Evolutionary conservation across 1,140 invertebrate genomes (phyloP).

Genomic region (Drosophila tristis): DNA sequence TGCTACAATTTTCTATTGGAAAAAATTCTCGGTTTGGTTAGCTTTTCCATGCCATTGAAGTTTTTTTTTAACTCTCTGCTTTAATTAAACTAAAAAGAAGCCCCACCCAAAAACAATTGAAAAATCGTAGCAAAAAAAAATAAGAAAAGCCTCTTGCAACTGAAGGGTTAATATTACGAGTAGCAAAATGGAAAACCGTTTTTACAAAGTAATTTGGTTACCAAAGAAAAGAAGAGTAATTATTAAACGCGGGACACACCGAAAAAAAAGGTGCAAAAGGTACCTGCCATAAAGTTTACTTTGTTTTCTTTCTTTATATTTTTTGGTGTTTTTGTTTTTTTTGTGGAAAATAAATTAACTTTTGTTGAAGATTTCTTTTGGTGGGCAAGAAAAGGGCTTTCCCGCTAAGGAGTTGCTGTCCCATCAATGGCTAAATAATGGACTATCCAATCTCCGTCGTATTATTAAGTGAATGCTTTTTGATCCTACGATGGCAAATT

Average conservation of each 20-base stretch:
- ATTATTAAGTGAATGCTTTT: slow-evolving; percentile 74
- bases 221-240: slow-evolving; percentile 71
- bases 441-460: slow-evolving; percentile 41
- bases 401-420: slow-evolving; percentile 6
- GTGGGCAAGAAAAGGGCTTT: neutral
- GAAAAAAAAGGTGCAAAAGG: slow-evolving; percentile 29
- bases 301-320: slow-evolving; percentile 1
- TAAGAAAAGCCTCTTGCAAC: slow-evolving; percentile 14
- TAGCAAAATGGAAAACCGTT: slow-evolving; percentile 24
- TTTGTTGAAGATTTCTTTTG: slow-evolving; percentile 21
- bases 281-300: slow-evolving; percentile 37
- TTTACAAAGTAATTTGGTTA: slow-evolving; percentile 72
- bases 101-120: slow-evolving; percentile 20
- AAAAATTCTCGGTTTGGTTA: neutral
- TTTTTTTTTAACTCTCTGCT: neutral
- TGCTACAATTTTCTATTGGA: neutral
- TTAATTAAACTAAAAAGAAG: slow-evolving; percentile 43
- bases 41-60: neutral
- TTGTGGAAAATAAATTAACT: slow-evolving; percentile 48
- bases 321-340: neutral
- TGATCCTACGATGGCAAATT: slow-evolving; percentile 70
- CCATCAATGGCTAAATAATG: slow-evolving; percentile 72
- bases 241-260: slow-evolving; percentile 57
- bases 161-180: slow-evolving; percentile 12
- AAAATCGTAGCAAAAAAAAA: slow-evolving; percentile 37